Percentiles rank a stretch among this genome's conserved stretches.
phyloP scores from a whole-genome alignment of 2,797 vertebrate species.

The Hybognathus amarus region DNA sequence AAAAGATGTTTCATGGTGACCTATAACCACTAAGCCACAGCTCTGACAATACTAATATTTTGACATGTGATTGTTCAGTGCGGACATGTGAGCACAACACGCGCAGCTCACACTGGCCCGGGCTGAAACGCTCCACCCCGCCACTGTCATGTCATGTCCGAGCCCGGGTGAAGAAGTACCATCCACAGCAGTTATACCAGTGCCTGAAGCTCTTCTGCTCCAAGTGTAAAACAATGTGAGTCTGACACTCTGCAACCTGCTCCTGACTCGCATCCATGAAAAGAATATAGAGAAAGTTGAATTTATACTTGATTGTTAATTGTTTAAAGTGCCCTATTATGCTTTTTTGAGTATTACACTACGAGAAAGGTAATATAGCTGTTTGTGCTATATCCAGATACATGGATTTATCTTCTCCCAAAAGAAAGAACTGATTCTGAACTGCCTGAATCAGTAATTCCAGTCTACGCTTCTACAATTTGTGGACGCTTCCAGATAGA shows the following conservation, averaged over 20 bases:
- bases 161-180: slow-evolving; percentile 84
- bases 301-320: not conserved
- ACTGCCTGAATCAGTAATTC: too few species aligned
- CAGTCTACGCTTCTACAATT: too few species aligned
- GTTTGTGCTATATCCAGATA: not conserved
- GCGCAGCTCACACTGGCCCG: slow-evolving; percentile 69
- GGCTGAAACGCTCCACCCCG: slow-evolving; percentile 72
- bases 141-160: slow-evolving; percentile 81
- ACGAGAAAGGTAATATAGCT: too few species aligned
- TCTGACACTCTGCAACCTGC: slow-evolving; percentile 47
- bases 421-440: not conserved
- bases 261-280: not conserved
- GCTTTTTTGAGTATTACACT: not conserved
- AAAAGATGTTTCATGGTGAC: not conserved
- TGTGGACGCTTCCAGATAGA: too few species aligned
- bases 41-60: not conserved
- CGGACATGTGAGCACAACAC: slow-evolving; percentile 64
- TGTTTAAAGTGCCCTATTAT: not conserved
- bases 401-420: not conserved
- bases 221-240: slow-evolving; percentile 87
- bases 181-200: slow-evolving; percentile 84
- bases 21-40: not conserved
- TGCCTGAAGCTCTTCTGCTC: slow-evolving; percentile 90
- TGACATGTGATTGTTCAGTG: slow-evolving; percentile 58
- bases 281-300: not conserved